Evolutionary conservation across 1,140 invertebrate species (phyloP).

Genomic region (Diabrotica virgifera): DNA sequence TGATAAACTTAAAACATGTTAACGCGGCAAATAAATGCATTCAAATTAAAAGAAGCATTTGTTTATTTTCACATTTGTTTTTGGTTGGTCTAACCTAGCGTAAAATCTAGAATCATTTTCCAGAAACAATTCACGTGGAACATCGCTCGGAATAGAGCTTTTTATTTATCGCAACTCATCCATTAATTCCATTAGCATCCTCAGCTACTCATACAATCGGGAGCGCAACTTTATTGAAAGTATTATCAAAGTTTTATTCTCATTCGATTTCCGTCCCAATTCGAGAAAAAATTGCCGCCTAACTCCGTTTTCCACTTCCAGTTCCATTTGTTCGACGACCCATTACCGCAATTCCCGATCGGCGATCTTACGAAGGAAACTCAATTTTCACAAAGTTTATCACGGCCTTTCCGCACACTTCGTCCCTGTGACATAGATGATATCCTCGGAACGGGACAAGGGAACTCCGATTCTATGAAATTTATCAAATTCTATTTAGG

Average conservation of each 20-base stretch:
- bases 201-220: no score
- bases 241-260: neutral
- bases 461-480: neutral
- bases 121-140: no score
- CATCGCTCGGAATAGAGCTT: no score
- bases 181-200: no score
- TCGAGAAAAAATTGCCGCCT: neutral
- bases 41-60: no score
- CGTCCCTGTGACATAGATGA: no score
- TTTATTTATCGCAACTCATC: no score
- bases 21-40: no score
- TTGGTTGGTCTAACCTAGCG: no score
- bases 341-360: neutral
- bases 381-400: slow-evolving; percentile 3
- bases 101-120: no score
- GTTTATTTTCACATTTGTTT: no score
- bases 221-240: neutral
- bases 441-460: neutral
- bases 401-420: neutral
- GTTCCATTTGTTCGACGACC: neutral
- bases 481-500: neutral
- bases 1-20: no score
- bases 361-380: neutral
- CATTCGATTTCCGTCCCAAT: neutral
- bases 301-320: neutral